phyloP scores from a whole-genome alignment of 2,888 invertebrate species.

The Campaea margaritaria region DNA sequence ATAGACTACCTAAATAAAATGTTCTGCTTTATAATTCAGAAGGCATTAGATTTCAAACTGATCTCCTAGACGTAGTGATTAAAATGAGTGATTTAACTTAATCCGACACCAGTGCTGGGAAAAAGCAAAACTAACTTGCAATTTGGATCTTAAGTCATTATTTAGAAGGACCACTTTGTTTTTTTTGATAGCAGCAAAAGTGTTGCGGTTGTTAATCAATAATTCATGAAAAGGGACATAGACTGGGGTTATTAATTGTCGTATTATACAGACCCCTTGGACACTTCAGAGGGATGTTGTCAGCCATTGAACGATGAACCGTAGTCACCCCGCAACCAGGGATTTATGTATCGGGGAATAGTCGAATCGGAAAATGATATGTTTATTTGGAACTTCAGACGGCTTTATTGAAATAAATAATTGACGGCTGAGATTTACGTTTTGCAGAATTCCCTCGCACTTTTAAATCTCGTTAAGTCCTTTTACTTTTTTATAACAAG shows the following conservation, averaged over 20 bases:
- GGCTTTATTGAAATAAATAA: constrained; percentile 32
- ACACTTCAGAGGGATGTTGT: constrained; percentile 32
- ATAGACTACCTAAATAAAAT: constrained; percentile 9
- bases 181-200: constrained; percentile 27
- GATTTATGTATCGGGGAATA: constrained; percentile 33
- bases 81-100: constrained; percentile 34
- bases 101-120: constrained; percentile 1
- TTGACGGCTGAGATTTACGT: constrained; percentile 18
- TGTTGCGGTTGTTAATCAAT: constrained; percentile 46
- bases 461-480: constrained; percentile 1
- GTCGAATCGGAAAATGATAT: constrained; percentile 34
- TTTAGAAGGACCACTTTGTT: constrained; percentile 18
- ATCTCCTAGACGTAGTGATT: constrained; percentile 30
- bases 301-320: constrained; percentile 35
- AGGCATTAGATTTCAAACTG: constrained; percentile 24
- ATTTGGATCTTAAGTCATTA: constrained; percentile 19
- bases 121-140: neutral
- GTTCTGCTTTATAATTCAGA: constrained; percentile 12
- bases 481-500: constrained; percentile 10
- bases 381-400: constrained; percentile 26
- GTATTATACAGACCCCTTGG: constrained; percentile 52
- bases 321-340: constrained; percentile 29
- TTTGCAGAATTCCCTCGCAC: neutral
- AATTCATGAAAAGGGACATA: constrained; percentile 56
- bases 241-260: constrained; percentile 57